Evolutionary conservation across 1,140 invertebrate species (phyloP), one percentile per base, ranked within the genome.

Genomic region (Scaptomyza graminum): DNA sequence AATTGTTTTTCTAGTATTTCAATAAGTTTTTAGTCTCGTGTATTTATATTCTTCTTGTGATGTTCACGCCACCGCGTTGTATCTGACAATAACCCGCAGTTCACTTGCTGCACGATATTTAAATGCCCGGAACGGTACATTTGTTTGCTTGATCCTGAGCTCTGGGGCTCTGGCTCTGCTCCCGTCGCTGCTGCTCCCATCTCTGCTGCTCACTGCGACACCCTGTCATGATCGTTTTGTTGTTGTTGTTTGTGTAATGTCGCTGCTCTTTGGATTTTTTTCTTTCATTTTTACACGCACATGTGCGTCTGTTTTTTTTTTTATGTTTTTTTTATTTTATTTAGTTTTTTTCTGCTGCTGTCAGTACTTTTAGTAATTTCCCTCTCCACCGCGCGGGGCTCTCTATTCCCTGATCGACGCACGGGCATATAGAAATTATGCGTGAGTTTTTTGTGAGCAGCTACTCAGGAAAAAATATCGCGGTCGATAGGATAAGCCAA

Each of bases 31-130:
- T 12, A 43, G 50, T 54, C 44, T 62, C 37, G 37, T 41, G n/a
- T 62, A n/a, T 28, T 50, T 66, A 12, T 54, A 9, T 59, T 52
- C 31, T 63, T 64, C 28, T 71, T 67, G 65, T 69, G 87, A 71
- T 90, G 83, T 88, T 90, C 60, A 87, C 83, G 77, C 83, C 74
- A 88, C 83, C 70, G 80, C 88, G 80, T 75, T 75, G 77, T 69
- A 63, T 77, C 74, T 79, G 77, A 81, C 72, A 90, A 90, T 90
- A 90, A 90, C 71, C 72, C 77, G 57, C 66, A 72, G 84, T 56
- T 72, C 74, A 61, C 66, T 56, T 63, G 70, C 75, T 41, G 64
- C 84, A 71, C 80, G 75, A 73, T 90, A 79, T 90, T 90, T 90
- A 90, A 90, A 84, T 56, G 72, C 61, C 75, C 85, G 68, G 70